phyloP scores from a whole-genome alignment of 2,113 vertebrate genomes.

The Progne subis region DNA sequence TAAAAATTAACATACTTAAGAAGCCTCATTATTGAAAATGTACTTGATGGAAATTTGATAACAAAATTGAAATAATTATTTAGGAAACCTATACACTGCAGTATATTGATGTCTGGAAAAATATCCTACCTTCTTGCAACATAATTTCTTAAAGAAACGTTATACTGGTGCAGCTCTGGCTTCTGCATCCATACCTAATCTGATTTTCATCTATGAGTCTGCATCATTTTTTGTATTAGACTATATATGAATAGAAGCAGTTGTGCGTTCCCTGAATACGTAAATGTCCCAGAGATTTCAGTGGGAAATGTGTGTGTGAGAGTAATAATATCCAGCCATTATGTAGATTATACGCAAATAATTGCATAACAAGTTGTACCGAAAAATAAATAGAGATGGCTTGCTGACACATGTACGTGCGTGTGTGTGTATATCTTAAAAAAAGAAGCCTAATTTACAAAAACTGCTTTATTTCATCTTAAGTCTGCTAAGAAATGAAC shows the following conservation, averaged over 20 bases:
- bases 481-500: slow-evolving; percentile 40
- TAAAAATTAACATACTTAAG: background rate
- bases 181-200: slow-evolving; percentile 2
- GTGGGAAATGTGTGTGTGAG: background rate
- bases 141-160: background rate
- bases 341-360: slow-evolving; percentile 49
- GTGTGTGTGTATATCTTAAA: background rate
- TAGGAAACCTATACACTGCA: background rate
- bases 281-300: slow-evolving; percentile 25
- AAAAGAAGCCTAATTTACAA: background rate
- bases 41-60: background rate
- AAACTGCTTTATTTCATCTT: slow-evolving; percentile 35
- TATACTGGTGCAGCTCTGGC: slow-evolving; percentile 11
- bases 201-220: slow-evolving; percentile 43
- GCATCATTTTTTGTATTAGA: slow-evolving; percentile 47
- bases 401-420: background rate
- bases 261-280: background rate
- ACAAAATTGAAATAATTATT: slow-evolving; percentile 5
- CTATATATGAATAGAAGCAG: slow-evolving; percentile 30
- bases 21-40: background rate
- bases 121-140: background rate
- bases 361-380: slow-evolving; percentile 57
- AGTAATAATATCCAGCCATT: slow-evolving; percentile 28
- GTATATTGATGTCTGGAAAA: background rate
- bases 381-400: slow-evolving; percentile 53